Percentiles rank a stretch among this genome's conserved stretches.
Conservation (phyloP, 2,888 invertebrate genomes). For the Synanthedon myopaeformis region DNA sequence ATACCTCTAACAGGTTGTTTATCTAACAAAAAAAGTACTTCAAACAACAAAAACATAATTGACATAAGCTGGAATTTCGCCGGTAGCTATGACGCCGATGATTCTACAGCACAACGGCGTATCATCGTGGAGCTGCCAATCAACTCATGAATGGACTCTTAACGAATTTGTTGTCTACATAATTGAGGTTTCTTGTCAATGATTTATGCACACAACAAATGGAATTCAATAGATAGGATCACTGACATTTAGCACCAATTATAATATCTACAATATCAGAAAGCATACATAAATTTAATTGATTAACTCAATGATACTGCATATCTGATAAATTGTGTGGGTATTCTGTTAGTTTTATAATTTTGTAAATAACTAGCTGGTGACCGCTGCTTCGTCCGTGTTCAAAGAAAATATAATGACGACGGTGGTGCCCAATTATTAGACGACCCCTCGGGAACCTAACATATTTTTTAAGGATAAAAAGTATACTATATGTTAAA, state of each 20-base stretch:
- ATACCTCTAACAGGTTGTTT: constrained; percentile 23
- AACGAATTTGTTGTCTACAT: constrained; percentile 52
- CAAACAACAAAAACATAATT: constrained; percentile 35
- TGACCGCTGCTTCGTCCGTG: too few relatives aligned
- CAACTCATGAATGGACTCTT: constrained; percentile 46
- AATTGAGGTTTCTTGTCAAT: constrained; percentile 43
- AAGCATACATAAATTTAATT: not conserved
- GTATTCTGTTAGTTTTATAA: too few relatives aligned
- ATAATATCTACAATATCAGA: constrained; percentile 12
- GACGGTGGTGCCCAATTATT: too few relatives aligned
- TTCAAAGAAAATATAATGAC: too few relatives aligned
- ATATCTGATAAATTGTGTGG: too few relatives aligned
- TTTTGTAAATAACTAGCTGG: too few relatives aligned
- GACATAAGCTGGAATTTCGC: constrained; percentile 41
- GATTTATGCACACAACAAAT: constrained; percentile 14
- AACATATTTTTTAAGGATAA: too few relatives aligned
- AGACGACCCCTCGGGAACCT: too few relatives aligned
- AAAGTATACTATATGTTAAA: too few relatives aligned
- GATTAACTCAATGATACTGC: too few relatives aligned
- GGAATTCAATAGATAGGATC: constrained; percentile 9
- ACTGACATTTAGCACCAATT: constrained; percentile 28
- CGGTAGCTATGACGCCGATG: constrained; percentile 32
- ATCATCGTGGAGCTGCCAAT: constrained; percentile 36
- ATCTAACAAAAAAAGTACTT: constrained; percentile 27
- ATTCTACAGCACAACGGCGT: constrained; percentile 8